Percentiles rank a stretch among this genome's conserved stretches.
phyloP scores from a whole-genome alignment of 2,888 invertebrate genomes.

The Griposia aprilina region DNA sequence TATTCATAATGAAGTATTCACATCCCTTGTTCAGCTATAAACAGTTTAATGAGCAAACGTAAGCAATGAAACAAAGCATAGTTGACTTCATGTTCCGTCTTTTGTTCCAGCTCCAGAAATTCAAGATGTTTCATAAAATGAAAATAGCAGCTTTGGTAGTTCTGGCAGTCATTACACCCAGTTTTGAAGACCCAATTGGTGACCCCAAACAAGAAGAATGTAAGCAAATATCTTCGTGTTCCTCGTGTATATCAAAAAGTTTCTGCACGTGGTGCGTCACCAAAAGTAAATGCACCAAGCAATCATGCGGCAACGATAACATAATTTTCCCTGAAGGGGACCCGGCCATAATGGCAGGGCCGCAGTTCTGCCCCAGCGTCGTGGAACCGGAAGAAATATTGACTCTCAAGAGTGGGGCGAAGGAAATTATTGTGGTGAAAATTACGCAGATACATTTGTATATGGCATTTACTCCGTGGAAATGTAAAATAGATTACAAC shows the following conservation, averaged over 20 bases:
- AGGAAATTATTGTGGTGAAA: constrained; percentile 76
- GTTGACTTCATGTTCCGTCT: constrained; percentile 25
- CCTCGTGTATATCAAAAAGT: constrained; percentile 76
- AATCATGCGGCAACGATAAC: constrained; percentile 83
- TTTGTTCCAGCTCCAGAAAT: constrained; percentile 49
- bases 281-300: constrained; percentile 82
- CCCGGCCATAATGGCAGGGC: constrained; percentile 80
- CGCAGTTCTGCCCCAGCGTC: constrained; percentile 81
- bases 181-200: constrained; percentile 40
- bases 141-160: constrained; percentile 56
- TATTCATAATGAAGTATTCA: background rate
- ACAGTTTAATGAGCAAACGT: background rate
- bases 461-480: constrained; percentile 86
- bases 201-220: constrained; percentile 68
- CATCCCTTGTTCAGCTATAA: background rate
- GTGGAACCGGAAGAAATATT: constrained; percentile 72
- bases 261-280: constrained; percentile 84
- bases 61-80: constrained; percentile 19
- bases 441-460: constrained; percentile 84
- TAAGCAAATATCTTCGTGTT: constrained; percentile 74
- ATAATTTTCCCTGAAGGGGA: constrained; percentile 80
- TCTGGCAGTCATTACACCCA: constrained; percentile 43
- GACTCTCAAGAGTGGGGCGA: constrained; percentile 77
- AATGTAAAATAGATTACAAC: constrained; percentile 76
- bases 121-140: constrained; percentile 47